phyloP scores from a whole-genome alignment of 2,797 vertebrate species.

The Discoglossus pictus region DNA sequence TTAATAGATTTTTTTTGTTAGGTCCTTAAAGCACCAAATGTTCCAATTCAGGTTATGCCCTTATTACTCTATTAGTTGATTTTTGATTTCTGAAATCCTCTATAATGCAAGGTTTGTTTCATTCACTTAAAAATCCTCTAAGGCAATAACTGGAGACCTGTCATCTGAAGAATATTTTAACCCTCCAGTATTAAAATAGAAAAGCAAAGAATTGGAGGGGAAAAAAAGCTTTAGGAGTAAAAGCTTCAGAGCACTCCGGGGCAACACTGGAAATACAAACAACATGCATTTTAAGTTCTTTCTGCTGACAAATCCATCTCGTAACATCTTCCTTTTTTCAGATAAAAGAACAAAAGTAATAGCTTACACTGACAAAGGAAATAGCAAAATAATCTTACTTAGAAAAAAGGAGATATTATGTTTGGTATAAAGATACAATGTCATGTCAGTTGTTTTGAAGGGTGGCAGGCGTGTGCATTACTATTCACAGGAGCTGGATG shows the following conservation, averaged over 20 bases:
- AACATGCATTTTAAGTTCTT: slow-evolving; percentile 45
- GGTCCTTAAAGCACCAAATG: slow-evolving; percentile 55
- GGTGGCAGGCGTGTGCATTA: slow-evolving; percentile 10
- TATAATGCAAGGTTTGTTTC: slow-evolving; percentile 59
- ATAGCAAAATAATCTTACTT: slow-evolving; percentile 45
- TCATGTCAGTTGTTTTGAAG: slow-evolving; percentile 41
- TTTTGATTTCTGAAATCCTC: slow-evolving; percentile 59
- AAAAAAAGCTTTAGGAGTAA: slow-evolving; percentile 44
- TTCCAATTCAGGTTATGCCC: slow-evolving; percentile 41
- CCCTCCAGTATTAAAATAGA: slow-evolving; percentile 49
- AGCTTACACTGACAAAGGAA: slow-evolving; percentile 45
- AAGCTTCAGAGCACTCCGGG: slow-evolving; percentile 41
- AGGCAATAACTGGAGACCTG: slow-evolving; percentile 57
- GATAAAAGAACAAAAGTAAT: slow-evolving; percentile 50
- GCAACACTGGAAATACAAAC: slow-evolving; percentile 46
- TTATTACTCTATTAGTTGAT: slow-evolving; percentile 57
- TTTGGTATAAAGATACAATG: slow-evolving; percentile 40
- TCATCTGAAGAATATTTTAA: slow-evolving; percentile 56
- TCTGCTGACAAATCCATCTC: slow-evolving; percentile 48
- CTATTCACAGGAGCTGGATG: slow-evolving; percentile 11
- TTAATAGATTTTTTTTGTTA: slow-evolving; percentile 19
- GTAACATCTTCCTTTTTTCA: slow-evolving; percentile 42
- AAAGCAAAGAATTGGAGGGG: slow-evolving; percentile 46
- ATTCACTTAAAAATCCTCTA: slow-evolving; percentile 61
- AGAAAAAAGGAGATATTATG: slow-evolving; percentile 42